Percentiles rank a stretch among this genome's conserved stretches.
Evolutionary conservation across 2,888 invertebrate species (phyloP).

Genomic region (Leucania comma): DNA sequence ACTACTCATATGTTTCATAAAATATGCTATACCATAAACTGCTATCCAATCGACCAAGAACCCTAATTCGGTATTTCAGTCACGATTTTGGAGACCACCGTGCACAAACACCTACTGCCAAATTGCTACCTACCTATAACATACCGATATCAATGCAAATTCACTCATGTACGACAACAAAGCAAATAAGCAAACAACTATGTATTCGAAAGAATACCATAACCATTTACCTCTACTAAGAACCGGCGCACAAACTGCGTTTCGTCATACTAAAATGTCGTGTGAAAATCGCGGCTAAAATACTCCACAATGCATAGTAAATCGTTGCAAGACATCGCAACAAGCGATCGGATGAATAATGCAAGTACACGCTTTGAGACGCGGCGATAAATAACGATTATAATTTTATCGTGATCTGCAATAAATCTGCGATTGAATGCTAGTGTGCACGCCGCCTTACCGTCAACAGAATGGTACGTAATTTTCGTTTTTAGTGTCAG

Average conservation of each 20-base stretch:
- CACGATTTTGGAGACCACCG: slow-evolving; percentile 5
- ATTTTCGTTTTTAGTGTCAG: slow-evolving; percentile 72
- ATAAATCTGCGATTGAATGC: slow-evolving; percentile 84
- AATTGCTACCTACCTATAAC: not conserved
- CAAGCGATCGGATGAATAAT: slow-evolving; percentile 84
- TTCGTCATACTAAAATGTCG: slow-evolving; percentile 73
- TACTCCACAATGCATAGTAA: slow-evolving; percentile 80
- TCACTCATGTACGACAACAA: slow-evolving; percentile 22
- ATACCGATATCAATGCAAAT: slow-evolving; percentile 22
- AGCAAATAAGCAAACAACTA: slow-evolving; percentile 41
- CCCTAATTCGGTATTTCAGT: not conserved
- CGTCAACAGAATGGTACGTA: slow-evolving; percentile 71
- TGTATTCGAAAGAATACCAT: slow-evolving; percentile 59
- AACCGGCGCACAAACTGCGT: slow-evolving; percentile 62
- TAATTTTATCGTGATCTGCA: slow-evolving; percentile 87
- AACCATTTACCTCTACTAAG: slow-evolving; percentile 62
- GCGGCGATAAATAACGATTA: slow-evolving; percentile 87
- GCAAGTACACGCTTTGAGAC: slow-evolving; percentile 80
- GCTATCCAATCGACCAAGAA: not conserved
- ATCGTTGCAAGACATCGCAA: slow-evolving; percentile 78
- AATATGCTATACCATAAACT: not conserved
- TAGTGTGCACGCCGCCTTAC: slow-evolving; percentile 66
- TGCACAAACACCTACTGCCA: slow-evolving; percentile 1
- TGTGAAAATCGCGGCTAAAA: slow-evolving; percentile 72
- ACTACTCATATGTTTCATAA: not conserved